Conservation (phyloP, 1,140 invertebrate species). For the Drosophila equinoxialis region DNA sequence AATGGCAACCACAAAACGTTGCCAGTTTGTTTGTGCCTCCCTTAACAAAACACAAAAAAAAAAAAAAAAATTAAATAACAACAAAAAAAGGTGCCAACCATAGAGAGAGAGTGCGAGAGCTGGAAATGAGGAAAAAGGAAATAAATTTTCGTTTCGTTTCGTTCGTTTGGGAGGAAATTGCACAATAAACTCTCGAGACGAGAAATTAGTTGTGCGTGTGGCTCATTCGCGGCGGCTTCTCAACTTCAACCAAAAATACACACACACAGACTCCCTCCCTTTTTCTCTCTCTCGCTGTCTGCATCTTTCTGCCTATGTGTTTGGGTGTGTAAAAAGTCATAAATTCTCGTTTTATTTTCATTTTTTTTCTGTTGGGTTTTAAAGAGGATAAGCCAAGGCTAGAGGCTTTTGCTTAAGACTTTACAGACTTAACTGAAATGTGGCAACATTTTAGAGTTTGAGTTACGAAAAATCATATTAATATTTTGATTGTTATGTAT, state of each 20-base stretch:
- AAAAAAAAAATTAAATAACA: neutral
- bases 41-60: neutral
- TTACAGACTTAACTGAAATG: neutral
- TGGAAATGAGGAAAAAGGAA: slow-evolving; percentile 44
- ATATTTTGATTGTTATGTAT: slow-evolving; percentile 10
- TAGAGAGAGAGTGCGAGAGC: neutral
- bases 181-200: slow-evolving; percentile 78
- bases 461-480: neutral
- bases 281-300: slow-evolving; percentile 1
- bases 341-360: neutral
- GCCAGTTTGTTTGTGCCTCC: slow-evolving; percentile 42
- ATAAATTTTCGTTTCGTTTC: slow-evolving; percentile 50
- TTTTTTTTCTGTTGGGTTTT: neutral
- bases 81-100: slow-evolving; percentile 24
- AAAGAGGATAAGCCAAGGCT: slow-evolving; percentile 10
- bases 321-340: slow-evolving; percentile 12
- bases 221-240: slow-evolving; percentile 43
- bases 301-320: neutral
- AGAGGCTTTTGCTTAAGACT: slow-evolving; percentile 3
- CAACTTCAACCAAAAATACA: slow-evolving; percentile 7
- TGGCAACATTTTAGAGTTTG: neutral
- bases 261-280: neutral
- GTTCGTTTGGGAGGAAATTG: slow-evolving; percentile 62
- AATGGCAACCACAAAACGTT: slow-evolving; percentile 67
- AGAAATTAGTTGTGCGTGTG: slow-evolving; percentile 74